Evolutionary conservation across 2,113 vertebrate species (phyloP), one percentile per base, ranked within the genome.

Genomic region (Clarias batrachus): DNA sequence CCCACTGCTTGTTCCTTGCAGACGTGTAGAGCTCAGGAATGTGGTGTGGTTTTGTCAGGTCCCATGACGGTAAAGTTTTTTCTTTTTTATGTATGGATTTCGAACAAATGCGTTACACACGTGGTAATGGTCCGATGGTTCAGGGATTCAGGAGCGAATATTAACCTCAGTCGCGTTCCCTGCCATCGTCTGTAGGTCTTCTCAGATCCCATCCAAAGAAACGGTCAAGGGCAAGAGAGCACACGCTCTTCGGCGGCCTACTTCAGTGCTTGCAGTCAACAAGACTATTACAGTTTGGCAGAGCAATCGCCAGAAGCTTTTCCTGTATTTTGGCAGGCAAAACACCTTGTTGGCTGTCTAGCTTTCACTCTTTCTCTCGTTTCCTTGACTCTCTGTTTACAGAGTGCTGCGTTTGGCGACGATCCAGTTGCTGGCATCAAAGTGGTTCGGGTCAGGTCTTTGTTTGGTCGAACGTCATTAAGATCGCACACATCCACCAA

Each of bases 261-360:
- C 87, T 82, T 92, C 89, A 83, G 89, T 92, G 90, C 88, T 91
- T 86, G 82, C 90, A 85, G 81, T 92, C 89, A 90, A 90, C 90
- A 82, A 81, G 82, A 92, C 90, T 92, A 89, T 89, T 89, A 92
- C 91, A 88, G 92, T 89, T 87, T 93, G 92, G 93, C 92, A 93
- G 90, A 90, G 88, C 93, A 92, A 93, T 93, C 91, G 91, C 89
- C 71, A 88, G 88, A 91, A 91, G 91, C 92, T 92, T 93, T 90
- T 94, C 91, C 89, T 93, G 91, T 93, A 91, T 90, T 93, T 93
- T 92, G 81, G 78, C 87, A 87, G 92, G 89, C 92, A 91, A 82
- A 88, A 91, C 91, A 92, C 81, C 91, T 93, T 90, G 93, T 81
- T 91, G 88, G 87, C 92, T 89, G 91, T 92, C 91, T 93, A 90